phyloP scores from a whole-genome alignment of 2,113 vertebrate genomes.

The Syngnathoides biaculeatus region DNA sequence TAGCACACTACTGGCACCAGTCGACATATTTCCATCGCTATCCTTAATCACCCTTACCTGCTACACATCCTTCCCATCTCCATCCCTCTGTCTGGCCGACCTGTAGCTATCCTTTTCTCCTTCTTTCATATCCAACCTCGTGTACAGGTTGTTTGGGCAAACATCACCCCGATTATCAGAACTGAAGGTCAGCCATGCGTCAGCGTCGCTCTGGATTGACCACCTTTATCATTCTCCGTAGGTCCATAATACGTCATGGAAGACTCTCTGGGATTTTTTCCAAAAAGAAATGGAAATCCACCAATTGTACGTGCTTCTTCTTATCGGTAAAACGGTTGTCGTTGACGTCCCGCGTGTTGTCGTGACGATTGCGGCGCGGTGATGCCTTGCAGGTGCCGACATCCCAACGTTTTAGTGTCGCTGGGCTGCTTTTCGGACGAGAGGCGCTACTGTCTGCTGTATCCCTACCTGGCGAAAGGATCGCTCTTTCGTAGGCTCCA shows the following conservation, averaged over 20 bases:
- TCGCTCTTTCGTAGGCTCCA: slow-evolving; percentile 72
- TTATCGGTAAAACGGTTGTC: not conserved
- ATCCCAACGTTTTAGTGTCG: slow-evolving; percentile 71
- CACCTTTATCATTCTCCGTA: slow-evolving; percentile 17
- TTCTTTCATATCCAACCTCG: too few species aligned
- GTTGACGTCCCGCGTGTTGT: not conserved
- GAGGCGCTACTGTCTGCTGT: slow-evolving; percentile 67
- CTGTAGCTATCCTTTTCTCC: too few species aligned
- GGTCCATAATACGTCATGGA: slow-evolving; percentile 50
- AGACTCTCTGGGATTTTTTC: slow-evolving; percentile 71
- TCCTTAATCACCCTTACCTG: too few species aligned
- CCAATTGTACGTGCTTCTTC: slow-evolving; percentile 61
- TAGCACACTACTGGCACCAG: too few species aligned
- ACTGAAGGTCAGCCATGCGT: not conserved
- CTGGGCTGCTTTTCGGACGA: slow-evolving; percentile 64
- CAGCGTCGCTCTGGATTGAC: not conserved
- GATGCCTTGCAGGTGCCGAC: slow-evolving; percentile 52
- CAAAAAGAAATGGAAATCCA: slow-evolving; percentile 74
- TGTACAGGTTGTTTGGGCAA: too few species aligned
- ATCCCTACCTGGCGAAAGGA: slow-evolving; percentile 71
- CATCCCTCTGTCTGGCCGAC: too few species aligned
- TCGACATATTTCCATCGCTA: too few species aligned
- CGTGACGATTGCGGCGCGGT: accelerated
- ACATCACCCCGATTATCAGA: not conserved
- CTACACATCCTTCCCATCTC: too few species aligned